Conservation (phyloP, 2,113 vertebrate species). For the Chascanopsetta lugubris region DNA sequence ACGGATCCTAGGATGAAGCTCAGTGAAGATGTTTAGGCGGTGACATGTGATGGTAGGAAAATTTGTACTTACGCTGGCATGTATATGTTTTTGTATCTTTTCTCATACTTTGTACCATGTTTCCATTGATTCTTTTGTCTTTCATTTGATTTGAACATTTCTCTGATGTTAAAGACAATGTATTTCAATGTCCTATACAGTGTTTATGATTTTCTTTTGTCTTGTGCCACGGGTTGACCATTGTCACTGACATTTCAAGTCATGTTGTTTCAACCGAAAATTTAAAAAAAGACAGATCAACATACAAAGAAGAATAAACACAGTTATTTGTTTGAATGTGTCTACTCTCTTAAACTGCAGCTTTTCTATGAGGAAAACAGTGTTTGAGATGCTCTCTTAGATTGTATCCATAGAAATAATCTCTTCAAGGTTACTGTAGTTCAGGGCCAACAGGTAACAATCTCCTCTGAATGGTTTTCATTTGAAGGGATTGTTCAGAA, state of each 20-base stretch:
- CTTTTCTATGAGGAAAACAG: conserved; percentile 3
- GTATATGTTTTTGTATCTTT: conserved; percentile 45
- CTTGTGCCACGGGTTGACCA: conserved; percentile 69
- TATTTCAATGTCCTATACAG: conserved; percentile 53
- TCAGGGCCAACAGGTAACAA: too few species aligned
- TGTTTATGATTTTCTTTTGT: conserved; percentile 55
- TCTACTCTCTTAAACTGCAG: conserved; percentile 20
- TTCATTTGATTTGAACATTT: conserved; percentile 16
- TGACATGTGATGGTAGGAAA: conserved; percentile 14
- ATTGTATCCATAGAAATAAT: neutral
- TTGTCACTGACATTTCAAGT: conserved; percentile 58
- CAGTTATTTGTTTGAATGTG: conserved; percentile 59
- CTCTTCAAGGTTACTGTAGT: neutral
- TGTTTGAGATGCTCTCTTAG: conserved; percentile 12
- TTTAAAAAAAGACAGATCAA: conserved; percentile 50
- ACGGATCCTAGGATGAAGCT: conserved; percentile 11
- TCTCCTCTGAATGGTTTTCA: neutral
- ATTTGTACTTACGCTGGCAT: conserved; percentile 34
- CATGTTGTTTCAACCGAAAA: conserved; percentile 52
- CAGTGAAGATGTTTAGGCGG: conserved; percentile 12
- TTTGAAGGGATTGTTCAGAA: neutral
- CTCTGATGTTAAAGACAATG: conserved; percentile 56
- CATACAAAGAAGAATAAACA: conserved; percentile 73
- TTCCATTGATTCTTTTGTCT: conserved; percentile 27
- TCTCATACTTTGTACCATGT: conserved; percentile 17